These are phyloP conservation scores for Protobothrops flavoviridis DNA, from an alignment of 2,113 vertebrate genomes.

Conservation along the genomic window DNA sequence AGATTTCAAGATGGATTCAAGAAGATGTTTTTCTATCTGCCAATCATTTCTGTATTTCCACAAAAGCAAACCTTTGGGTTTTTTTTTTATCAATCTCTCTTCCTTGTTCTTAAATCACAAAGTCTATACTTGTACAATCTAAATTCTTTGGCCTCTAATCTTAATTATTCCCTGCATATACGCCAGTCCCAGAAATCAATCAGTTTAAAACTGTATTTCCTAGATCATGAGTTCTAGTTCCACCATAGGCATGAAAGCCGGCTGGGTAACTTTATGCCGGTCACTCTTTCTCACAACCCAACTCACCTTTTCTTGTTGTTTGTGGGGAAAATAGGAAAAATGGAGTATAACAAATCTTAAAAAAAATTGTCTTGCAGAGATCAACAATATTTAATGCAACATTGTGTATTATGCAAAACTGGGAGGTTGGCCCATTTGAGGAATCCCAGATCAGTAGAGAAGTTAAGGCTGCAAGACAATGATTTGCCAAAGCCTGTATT, in stretches of 20 bases:
- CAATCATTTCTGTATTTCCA: neutral
- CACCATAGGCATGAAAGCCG: neutral
- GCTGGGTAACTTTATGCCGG: neutral
- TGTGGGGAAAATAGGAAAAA: neutral
- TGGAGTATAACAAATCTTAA: neutral
- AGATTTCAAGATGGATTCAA: neutral
- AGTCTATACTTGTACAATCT: neutral
- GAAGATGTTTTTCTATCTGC: neutral
- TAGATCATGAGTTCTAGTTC: neutral
- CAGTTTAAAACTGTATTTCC: neutral
- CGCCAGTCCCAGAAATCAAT: neutral
- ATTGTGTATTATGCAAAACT: neutral
- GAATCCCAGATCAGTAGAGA: neutral
- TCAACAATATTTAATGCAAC: neutral
- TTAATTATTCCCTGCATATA: neutral
- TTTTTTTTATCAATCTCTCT: neutral
- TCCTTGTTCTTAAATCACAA: neutral
- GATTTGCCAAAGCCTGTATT: neutral
- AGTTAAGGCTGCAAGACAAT: neutral
- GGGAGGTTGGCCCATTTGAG: neutral
- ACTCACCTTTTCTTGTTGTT: neutral
- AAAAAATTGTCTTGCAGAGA: neutral
- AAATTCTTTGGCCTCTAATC: neutral
- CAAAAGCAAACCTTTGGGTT: neutral
- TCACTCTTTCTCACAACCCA: neutral